Evolutionary conservation across 2,797 vertebrate species (phyloP), one percentile per base, ranked within the genome.

Genomic region (Chloroceryle inda): DNA sequence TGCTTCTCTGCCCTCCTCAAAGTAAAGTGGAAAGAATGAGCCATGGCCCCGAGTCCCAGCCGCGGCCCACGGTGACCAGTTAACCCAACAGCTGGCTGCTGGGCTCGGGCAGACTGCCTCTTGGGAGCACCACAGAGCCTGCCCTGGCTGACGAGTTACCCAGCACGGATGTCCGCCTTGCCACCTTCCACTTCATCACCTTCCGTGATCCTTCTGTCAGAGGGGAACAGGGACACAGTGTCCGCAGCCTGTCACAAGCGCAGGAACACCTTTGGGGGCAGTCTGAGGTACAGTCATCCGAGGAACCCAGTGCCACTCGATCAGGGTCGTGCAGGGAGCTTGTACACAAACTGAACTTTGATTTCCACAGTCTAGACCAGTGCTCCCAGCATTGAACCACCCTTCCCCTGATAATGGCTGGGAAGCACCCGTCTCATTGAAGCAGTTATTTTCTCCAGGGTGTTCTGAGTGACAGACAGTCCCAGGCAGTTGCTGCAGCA

Each of bases 221-320:
- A 56, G 24, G 37, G 47, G 62, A 21, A 3, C 7, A 0, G 1
- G 27, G n/a, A 7, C 0, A 0, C 26, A 0, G 1, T 4, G 16
- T 3, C 18, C 0, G 0, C 40, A 73, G 78, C 40, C 44, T 8
- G 37, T 4, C 33, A 58, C 27, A 5, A 4, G 52, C 47, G 5
- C 0, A 2, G 31, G 4, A 27, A 19, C 0, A 6, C 19, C 40
- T 37, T 24, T 0, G 2, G 58, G 7, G 17, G 27, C 52, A 55
- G 14, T 1, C 0, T 0, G 9, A 45, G 13, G 9, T 5, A 3
- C 17, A 22, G 4, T 0, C 1, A 0, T 1, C 22, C 1, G 5
- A 40, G 29, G 40, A 6, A 80, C 2, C 22, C 12, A 16, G 22
- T 20, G 35, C 31, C 35, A 2, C 50, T 4, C 1, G 5, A 47